Evolutionary conservation across 2,113 vertebrate species (phyloP), one percentile per base, ranked within the genome.

Genomic region (Accipiter cooperii): DNA sequence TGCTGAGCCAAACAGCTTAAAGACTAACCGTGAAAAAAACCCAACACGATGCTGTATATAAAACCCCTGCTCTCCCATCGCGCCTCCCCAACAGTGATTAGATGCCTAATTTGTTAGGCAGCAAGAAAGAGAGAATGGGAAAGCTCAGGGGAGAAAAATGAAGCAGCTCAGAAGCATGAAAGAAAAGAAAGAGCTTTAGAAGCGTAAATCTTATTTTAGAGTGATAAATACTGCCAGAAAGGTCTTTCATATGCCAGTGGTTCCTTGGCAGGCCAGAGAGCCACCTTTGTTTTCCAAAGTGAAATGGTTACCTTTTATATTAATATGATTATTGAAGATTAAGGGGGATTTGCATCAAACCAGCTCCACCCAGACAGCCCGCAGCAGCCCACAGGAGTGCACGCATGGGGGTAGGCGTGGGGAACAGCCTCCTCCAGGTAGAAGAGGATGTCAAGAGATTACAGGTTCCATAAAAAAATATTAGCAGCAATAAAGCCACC

Each of bases 21-120:
- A 89, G n/a, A 65, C 42, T 70, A 91, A 70, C 74, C 57, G 52
- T 47, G 60, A 66, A 91, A 95, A 95, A 91, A 94, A 26, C 0
- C 5, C 58, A 73, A 55, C 73, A 75, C 0, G 0, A 68, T 3
- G 2, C 63, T 93, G 89, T 77, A 65, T 57, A 87, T 87, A 89
- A 96, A 85, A 34, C 26, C 44, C 31, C 42, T 91, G 92, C 79
- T 82, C 66, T 96, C 95, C 95, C 92, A 93, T 31, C 1, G 14
- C 0, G 2, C 85, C 79, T 95, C 75, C 87, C 87, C 71, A 90
- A 26, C 84, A 90, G 87, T 6, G 87, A 97, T 97, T 97, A 96
- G 95, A 95, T 96, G 90, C 89, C 55, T 95, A 96, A 97, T 96
- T 97, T 94, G 91, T 95, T 93, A 90, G 93, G 88, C 89, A 93